Conservation (phyloP, 2,888 invertebrate species). For the Andrena bicolor region DNA sequence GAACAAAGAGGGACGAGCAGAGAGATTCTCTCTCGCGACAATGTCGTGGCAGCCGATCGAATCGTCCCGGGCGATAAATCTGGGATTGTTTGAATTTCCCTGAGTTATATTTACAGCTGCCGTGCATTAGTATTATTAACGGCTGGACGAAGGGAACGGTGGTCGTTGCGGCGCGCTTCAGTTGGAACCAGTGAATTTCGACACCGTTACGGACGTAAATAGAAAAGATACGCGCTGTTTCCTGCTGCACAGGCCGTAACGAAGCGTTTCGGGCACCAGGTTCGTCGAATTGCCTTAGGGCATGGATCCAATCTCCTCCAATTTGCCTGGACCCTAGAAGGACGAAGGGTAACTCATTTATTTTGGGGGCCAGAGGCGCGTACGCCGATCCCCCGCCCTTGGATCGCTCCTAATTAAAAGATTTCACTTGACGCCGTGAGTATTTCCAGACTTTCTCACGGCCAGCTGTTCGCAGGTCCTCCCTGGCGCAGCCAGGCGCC, state of each 20-base stretch:
- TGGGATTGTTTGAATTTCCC: constrained; percentile 11
- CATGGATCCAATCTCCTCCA: constrained; percentile 68
- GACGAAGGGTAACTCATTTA: constrained; percentile 64
- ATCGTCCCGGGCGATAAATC: constrained; percentile 34
- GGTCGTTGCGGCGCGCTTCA: not conserved
- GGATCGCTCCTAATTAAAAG: constrained; percentile 69
- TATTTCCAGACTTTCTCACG: constrained; percentile 66
- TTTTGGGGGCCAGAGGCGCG: constrained; percentile 53
- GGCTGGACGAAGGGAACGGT: not conserved
- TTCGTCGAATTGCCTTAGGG: constrained; percentile 52
- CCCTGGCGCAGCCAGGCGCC: constrained; percentile 26
- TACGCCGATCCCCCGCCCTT: constrained; percentile 52
- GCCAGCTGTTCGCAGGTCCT: constrained; percentile 38
- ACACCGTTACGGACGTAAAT: constrained; percentile 35
- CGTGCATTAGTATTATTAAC: constrained; percentile 8
- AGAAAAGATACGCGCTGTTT: constrained; percentile 48
- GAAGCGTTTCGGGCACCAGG: constrained; percentile 16
- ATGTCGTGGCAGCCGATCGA: constrained; percentile 29
- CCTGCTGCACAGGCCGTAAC: constrained; percentile 31
- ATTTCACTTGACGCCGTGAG: constrained; percentile 62
- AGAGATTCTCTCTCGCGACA: constrained; percentile 31
- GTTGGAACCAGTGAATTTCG: constrained; percentile 25
- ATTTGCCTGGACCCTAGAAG: constrained; percentile 71
- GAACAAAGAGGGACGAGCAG: constrained; percentile 46
- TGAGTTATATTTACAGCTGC: constrained; percentile 5